A percentile compares a stretch with the other conserved stretches of the same genome.
Evolutionary conservation across 2,797 vertebrate species (phyloP).

Genomic region (Sus cebifrons): DNA sequence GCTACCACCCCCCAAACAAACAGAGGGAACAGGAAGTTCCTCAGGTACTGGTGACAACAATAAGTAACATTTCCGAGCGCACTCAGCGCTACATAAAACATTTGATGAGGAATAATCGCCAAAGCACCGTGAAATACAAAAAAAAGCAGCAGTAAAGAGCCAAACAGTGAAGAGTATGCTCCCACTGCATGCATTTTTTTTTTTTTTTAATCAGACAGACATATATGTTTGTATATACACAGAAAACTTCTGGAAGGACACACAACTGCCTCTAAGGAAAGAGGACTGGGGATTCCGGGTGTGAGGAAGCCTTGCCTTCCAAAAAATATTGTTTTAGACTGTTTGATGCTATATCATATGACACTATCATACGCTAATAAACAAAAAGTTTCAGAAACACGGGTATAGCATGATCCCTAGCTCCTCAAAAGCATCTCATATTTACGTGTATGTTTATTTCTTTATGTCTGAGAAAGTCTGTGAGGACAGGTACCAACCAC

Average conservation of each 20-base stretch:
- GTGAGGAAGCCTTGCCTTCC: not conserved
- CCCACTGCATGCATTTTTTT: not conserved
- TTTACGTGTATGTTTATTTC: not conserved
- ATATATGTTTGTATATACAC: not conserved
- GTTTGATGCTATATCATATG: not conserved
- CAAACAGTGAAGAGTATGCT: not conserved
- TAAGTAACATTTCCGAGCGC: not conserved
- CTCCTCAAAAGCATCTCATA: not conserved
- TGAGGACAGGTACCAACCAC: not conserved
- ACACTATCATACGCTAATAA: not conserved
- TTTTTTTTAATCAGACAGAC: not conserved
- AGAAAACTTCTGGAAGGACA: slow-evolving; percentile 27
- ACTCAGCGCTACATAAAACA: not conserved
- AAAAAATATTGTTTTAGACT: not conserved
- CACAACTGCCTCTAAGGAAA: not conserved
- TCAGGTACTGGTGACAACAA: not conserved
- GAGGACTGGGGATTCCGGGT: not conserved
- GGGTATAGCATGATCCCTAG: not conserved
- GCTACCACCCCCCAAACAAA: not conserved
- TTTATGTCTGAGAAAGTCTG: not conserved
- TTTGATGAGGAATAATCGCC: not conserved
- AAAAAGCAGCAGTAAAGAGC: slow-evolving; percentile 16
- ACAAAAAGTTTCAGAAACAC: slow-evolving; percentile 16
- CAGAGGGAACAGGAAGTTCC: not conserved
- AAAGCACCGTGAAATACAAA: not conserved